Evolutionary conservation across 2,888 invertebrate species (phyloP), one percentile per base, ranked within the genome.

Genomic region (Drosophila lacicola): DNA sequence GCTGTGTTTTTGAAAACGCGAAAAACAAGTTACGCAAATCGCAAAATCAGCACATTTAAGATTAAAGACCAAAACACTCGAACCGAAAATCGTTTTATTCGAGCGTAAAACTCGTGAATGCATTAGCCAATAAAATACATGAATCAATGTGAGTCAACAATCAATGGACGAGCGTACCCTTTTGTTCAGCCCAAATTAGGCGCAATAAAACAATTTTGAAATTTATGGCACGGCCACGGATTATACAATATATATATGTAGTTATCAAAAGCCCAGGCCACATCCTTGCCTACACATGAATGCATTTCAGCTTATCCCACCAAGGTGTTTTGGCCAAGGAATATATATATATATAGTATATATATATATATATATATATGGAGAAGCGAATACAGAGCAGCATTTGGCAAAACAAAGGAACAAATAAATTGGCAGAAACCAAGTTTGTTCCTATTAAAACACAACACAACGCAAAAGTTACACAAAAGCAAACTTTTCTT

Each of bases 401-500:
- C 69, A 69, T 53, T 46, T 58, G 72, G 63, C 34, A 44, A 78
- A 70, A 74, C 66, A 74, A 75, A 66, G 61, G 66, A 39, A 56
- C 76, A 78, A 68, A 74, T 78, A 82, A 82, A 82, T 82, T 82
- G 82, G 85, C 74, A 74, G 69, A 65, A 72, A 70, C 56, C 80
- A 83, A 83, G 88, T 83, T 83, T 83, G 70, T 70, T 74, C 60
- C 83, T 85, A 83, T 88, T 83, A 83, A 88, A 76, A 77, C 82
- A 83, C 79, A 88, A 83, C 85, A 88, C 64, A 88, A 79, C 71
- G 82, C 74, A 74, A 88, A 83, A 83, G 88, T 83, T 83, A 84
- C 78, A 83, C 82, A 83, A 86, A 82, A 82, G 83, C 56, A 73
- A 83, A 83, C 67, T 85, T 83, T 83, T 85, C 70, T 74, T 78